These are phyloP conservation scores for Theristicus caerulescens DNA, from an alignment of 2,113 vertebrate genomes.

Conservation along the genomic window DNA sequence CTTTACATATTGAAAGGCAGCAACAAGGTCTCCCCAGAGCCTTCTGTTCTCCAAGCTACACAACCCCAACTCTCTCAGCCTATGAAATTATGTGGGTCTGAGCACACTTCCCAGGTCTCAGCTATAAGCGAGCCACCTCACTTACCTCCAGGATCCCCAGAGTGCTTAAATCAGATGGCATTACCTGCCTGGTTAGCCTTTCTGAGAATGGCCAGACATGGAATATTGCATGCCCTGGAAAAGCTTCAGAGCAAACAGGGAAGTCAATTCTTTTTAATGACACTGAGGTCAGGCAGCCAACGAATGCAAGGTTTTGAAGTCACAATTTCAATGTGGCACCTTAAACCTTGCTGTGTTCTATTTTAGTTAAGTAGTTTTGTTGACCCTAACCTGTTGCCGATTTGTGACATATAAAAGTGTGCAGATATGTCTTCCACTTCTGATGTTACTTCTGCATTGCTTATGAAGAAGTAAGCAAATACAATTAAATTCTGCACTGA, in stretches of 20 bases:
- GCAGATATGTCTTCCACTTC: background rate
- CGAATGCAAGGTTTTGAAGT: background rate
- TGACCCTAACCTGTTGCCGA: background rate
- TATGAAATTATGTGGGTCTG: background rate
- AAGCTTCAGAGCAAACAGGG: background rate
- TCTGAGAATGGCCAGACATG: background rate
- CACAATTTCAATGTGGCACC: fast-evolving
- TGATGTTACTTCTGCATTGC: background rate
- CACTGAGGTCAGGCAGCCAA: background rate
- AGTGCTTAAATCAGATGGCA: background rate
- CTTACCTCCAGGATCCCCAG: background rate
- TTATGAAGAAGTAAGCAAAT: background rate
- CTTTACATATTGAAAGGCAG: background rate
- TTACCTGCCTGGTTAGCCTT: background rate
- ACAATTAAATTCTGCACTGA: background rate
- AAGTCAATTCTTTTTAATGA: background rate
- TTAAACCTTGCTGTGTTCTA: background rate
- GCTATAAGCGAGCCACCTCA: background rate
- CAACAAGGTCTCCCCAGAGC: background rate
- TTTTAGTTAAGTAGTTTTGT: background rate
- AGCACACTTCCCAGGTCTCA: background rate
- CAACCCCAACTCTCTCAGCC: background rate
- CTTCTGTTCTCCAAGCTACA: background rate
- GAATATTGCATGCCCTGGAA: background rate
- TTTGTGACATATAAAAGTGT: background rate